Percentiles rank a stretch among this genome's conserved stretches.
These are phyloP conservation scores for Columba livia DNA, from an alignment of 2,113 vertebrate genomes.

Conservation along the genomic window DNA sequence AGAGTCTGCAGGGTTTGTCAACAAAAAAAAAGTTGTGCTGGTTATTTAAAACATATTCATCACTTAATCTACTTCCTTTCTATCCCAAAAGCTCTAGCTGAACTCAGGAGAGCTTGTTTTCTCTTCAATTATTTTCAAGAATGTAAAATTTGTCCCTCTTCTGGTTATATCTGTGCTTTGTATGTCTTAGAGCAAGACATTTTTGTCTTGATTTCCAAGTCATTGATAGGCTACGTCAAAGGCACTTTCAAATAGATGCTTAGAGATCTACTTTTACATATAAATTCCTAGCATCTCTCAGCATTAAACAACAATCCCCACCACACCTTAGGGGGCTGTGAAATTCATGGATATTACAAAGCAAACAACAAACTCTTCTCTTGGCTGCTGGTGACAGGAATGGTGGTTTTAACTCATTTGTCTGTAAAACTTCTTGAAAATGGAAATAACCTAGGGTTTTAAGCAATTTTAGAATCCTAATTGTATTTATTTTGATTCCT, in stretches of 20 bases:
- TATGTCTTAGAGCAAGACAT: not conserved
- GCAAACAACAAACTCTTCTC: not conserved
- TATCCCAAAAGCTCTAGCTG: not conserved
- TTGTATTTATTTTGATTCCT: not conserved
- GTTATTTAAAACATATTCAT: not conserved
- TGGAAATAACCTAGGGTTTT: not conserved
- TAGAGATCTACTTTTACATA: not conserved
- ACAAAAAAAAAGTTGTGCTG: not conserved
- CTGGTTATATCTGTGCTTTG: not conserved
- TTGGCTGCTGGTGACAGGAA: not conserved
- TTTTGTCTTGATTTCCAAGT: not conserved
- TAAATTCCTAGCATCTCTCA: not conserved
- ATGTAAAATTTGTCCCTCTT: not conserved
- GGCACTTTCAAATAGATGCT: not conserved
- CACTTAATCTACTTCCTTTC: not conserved
- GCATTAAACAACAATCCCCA: not conserved
- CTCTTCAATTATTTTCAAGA: not conserved
- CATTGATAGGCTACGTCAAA: not conserved
- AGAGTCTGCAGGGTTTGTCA: not conserved
- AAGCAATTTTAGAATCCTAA: not conserved
- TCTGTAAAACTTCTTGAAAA: not conserved
- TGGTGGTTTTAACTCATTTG: not conserved
- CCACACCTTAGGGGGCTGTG: not conserved
- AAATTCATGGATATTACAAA: not conserved
- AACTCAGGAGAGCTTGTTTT: not conserved